Conservation (phyloP, 1,140 invertebrate genomes). For the Hetaerina americana region DNA sequence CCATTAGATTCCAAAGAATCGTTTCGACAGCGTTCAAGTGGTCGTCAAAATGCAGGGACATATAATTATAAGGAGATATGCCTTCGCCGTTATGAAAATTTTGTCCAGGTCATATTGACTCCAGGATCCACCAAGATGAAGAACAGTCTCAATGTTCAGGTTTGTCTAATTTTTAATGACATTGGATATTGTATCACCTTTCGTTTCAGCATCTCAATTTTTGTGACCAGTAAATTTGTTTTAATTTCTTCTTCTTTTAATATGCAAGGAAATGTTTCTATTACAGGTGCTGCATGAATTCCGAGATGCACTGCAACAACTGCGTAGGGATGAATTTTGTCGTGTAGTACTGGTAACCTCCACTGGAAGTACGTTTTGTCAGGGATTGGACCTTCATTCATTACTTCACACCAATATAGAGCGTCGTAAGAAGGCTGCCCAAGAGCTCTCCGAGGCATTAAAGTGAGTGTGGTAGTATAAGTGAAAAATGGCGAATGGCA, state of each 20-base stretch:
- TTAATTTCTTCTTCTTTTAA: no score
- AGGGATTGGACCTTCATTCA: constrained; percentile 52
- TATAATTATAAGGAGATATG: constrained; percentile 43
- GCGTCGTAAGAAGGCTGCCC: constrained; percentile 39
- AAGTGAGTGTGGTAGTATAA: no score
- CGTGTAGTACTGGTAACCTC: constrained; percentile 49
- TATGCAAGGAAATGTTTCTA: no score
- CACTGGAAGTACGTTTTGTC: constrained; percentile 48
- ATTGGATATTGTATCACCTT: no score
- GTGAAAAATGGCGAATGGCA: no score
- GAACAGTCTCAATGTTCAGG: constrained; percentile 42
- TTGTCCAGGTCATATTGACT: constrained; percentile 48
- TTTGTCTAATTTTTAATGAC: no score
- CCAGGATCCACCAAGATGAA: constrained; percentile 40
- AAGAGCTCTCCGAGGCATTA: constrained; percentile 41
- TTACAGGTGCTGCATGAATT: constrained; percentile 40
- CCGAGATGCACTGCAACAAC: constrained; percentile 37
- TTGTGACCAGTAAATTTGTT: no score
- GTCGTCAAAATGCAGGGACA: constrained; percentile 26
- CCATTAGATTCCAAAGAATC: not conserved
- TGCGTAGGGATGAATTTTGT: constrained; percentile 44
- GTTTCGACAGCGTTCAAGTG: constrained; percentile 20
- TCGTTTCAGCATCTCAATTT: no score
- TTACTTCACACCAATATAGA: constrained; percentile 38
- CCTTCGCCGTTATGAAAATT: constrained; percentile 43